Evolutionary conservation across 35 echinoderm and acorn worm species (phyloP).

Genomic region (Nesometra sesokonis): DNA sequence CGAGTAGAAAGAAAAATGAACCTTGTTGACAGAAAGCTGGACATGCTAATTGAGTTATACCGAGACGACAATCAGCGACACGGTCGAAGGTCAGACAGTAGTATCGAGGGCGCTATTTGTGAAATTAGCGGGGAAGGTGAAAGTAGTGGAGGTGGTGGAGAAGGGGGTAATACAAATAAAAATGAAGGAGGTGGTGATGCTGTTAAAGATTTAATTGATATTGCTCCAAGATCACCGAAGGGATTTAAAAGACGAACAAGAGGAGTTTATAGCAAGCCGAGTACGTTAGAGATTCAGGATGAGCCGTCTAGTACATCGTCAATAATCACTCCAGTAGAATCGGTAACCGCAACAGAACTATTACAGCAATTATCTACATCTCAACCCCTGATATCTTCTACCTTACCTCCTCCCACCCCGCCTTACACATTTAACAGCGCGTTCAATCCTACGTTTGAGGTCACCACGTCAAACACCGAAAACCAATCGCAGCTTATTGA

Average conservation of each 20-base stretch:
- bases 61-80: slow-evolving; percentile 42
- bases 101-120: neutral
- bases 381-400: neutral
- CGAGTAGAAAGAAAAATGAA: slow-evolving; percentile 89
- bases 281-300: neutral
- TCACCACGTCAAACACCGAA: neutral
- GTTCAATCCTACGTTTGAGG: neutral
- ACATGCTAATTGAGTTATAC: slow-evolving; percentile 98
- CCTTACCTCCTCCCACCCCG: neutral
- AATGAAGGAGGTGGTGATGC: neutral
- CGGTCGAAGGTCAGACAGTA: neutral
- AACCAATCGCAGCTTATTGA: neutral
- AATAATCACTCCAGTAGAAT: neutral
- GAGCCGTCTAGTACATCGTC: neutral
- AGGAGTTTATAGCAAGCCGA: neutral
- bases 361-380: neutral
- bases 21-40: slow-evolving; percentile 84
- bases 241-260: neutral
- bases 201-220: neutral
- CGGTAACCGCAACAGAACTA: neutral
- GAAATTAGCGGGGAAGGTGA: neutral
- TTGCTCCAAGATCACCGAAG: neutral
- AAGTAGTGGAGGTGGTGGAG: neutral
- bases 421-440: neutral
- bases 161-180: neutral